Evolutionary conservation across 2,113 vertebrate species (phyloP).

Genomic region (Dissostichus mawsoni): DNA sequence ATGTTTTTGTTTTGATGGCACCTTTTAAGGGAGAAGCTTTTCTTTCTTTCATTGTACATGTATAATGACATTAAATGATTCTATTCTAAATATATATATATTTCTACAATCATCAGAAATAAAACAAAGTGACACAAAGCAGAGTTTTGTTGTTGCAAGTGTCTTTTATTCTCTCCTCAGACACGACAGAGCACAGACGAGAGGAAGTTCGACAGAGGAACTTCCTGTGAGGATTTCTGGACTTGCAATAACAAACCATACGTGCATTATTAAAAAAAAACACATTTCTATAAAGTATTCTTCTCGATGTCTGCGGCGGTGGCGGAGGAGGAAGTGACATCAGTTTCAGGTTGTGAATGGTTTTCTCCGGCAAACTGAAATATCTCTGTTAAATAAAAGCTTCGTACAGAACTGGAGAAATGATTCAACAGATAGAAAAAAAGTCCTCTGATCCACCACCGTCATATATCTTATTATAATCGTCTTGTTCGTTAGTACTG

Average conservation of each 20-base stretch:
- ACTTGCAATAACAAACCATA: slow-evolving; percentile 61
- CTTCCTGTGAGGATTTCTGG: slow-evolving; percentile 41
- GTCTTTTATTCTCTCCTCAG: slow-evolving; percentile 81
- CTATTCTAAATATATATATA: neutral
- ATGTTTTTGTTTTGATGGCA: no score
- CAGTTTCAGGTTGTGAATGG: slow-evolving; percentile 38
- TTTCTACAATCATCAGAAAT: neutral
- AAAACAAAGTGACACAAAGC: slow-evolving; percentile 25
- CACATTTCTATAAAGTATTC: slow-evolving; percentile 60
- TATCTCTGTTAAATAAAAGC: no score
- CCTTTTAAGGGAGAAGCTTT: no score
- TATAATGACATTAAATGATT: no score
- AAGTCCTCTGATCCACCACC: no score
- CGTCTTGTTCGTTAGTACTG: slow-evolving; percentile 25
- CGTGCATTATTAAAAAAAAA: slow-evolving; percentile 75
- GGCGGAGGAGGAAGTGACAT: slow-evolving; percentile 56
- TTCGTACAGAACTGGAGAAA: no score
- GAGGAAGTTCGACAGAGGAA: slow-evolving; percentile 45
- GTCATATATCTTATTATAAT: slow-evolving; percentile 34
- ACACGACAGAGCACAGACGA: slow-evolving; percentile 74
- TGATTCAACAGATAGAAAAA: no score
- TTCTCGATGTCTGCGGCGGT: slow-evolving; percentile 39
- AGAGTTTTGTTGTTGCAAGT: slow-evolving; percentile 64
- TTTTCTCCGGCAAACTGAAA: neutral
- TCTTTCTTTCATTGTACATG: no score